phyloP scores from a whole-genome alignment of 2,113 vertebrate genomes.

The Fregata magnificens region DNA sequence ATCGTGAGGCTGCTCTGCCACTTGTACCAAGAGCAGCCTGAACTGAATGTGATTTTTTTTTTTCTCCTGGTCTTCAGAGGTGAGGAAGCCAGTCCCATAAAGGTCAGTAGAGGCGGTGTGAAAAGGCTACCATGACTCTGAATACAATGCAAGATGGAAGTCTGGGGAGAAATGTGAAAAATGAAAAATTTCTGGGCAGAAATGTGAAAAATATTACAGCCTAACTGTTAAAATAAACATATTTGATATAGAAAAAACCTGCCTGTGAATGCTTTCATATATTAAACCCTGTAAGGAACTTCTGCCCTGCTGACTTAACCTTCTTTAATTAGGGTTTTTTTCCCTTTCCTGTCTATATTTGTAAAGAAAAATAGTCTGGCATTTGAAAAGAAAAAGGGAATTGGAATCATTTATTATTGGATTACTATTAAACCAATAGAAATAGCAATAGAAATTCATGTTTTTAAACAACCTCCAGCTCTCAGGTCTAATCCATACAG shows the following conservation, averaged over 20 bases:
- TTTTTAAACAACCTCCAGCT: neutral
- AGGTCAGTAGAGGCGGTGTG: neutral
- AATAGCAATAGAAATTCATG: neutral
- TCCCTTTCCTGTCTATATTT: neutral
- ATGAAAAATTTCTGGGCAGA: no score
- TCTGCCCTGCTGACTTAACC: neutral
- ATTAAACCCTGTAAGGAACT: neutral
- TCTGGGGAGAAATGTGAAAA: neutral
- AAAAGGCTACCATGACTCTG: neutral
- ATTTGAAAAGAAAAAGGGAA: neutral
- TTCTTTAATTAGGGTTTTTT: neutral
- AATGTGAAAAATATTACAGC: neutral
- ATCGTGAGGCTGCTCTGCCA: neutral
- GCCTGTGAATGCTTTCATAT: neutral
- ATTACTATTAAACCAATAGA: neutral
- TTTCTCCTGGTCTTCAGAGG: neutral
- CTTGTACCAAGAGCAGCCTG: neutral
- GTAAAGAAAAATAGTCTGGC: neutral
- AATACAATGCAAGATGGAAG: neutral
- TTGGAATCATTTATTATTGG: neutral
- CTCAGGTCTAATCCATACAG: neutral
- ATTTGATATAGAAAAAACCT: neutral
- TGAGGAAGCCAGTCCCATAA: neutral
- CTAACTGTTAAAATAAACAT: neutral
- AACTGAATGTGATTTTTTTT: fast-evolving